Conservation (phyloP, 2,797 vertebrate genomes). For the Liasis olivaceus region DNA sequence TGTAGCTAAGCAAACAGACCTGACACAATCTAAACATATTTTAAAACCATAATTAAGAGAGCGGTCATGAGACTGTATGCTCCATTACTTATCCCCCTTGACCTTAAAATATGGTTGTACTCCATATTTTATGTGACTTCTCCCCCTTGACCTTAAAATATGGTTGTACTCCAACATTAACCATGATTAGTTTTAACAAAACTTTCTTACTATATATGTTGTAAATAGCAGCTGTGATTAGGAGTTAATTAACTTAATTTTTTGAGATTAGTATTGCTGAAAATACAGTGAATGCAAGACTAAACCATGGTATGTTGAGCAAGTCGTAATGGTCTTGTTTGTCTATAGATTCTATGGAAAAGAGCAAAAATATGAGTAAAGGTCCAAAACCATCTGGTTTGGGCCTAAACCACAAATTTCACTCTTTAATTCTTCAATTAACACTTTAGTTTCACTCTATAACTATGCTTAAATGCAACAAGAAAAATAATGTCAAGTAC, state of each 20-base stretch:
- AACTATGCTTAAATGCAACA: background rate
- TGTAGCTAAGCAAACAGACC: background rate
- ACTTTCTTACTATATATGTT: background rate
- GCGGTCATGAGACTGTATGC: background rate
- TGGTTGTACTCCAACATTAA: background rate
- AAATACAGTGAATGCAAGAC: background rate
- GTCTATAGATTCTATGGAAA: background rate
- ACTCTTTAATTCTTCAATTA: background rate
- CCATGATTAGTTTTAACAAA: background rate
- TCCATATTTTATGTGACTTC: background rate
- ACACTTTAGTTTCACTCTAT: background rate
- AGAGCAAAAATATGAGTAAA: background rate
- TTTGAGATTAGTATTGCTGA: background rate
- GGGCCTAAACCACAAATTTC: background rate
- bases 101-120: background rate
- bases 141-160: background rate
- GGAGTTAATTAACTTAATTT: background rate
- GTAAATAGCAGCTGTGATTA: background rate
- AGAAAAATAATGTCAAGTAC: conserved; percentile 5
- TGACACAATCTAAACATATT: background rate
- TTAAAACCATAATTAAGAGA: background rate
- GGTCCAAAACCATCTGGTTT: background rate
- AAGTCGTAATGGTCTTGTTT: background rate
- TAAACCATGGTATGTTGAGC: background rate
- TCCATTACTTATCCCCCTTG: background rate